Evolutionary conservation across 2,113 vertebrate genomes (phyloP).

Genomic region (Stegastes partitus): DNA sequence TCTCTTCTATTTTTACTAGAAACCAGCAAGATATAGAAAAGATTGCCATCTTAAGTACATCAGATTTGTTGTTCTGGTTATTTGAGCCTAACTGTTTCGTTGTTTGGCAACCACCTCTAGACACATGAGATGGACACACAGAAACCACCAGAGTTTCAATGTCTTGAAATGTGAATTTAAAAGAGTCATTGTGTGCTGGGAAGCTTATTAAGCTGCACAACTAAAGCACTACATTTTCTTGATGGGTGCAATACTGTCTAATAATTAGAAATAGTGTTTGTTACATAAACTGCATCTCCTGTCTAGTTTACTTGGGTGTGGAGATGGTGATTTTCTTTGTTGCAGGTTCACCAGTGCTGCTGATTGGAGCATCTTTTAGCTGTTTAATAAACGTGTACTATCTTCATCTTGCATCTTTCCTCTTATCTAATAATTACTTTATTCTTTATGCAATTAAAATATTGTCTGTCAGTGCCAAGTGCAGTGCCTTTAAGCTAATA

Average conservation of each 20-base stretch:
- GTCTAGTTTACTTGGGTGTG: conserved; percentile 21
- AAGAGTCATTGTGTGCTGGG: too few species aligned
- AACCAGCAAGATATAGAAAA: too few species aligned
- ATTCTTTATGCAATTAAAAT: not conserved
- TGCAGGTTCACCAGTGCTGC: conserved; percentile 19
- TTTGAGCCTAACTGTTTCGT: too few species aligned
- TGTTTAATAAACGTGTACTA: not conserved
- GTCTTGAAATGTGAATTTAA: too few species aligned
- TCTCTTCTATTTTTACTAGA: too few species aligned
- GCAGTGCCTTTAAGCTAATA: not conserved
- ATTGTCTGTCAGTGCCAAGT: not conserved
- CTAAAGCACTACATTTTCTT: too few species aligned
- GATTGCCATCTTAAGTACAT: too few species aligned
- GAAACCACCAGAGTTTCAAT: too few species aligned
- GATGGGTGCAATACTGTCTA: not conserved
- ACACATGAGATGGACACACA: too few species aligned
- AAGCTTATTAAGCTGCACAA: too few species aligned
- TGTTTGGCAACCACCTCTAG: too few species aligned
- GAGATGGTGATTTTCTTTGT: conserved; percentile 3
- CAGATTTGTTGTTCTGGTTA: too few species aligned
- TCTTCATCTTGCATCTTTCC: not conserved
- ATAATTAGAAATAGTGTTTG: not conserved
- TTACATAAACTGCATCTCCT: not conserved
- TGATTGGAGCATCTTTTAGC: not conserved
- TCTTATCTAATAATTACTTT: not conserved